phyloP scores from a whole-genome alignment of 1,140 invertebrate genomes.

The Eupristina koningsbergeri region DNA sequence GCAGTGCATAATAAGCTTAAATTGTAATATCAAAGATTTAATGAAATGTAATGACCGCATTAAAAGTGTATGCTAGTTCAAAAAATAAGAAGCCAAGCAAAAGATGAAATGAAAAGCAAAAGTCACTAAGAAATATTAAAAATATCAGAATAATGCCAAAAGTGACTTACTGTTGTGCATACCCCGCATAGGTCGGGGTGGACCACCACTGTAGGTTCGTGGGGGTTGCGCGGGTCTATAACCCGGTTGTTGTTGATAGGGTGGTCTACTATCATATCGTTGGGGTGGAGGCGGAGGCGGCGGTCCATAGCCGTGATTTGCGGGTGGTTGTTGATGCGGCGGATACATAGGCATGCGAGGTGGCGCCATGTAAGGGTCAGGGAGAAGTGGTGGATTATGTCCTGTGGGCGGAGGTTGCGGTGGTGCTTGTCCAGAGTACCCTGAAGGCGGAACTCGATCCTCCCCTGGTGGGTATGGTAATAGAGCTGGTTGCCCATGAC shows the following conservation, averaged over 20 bases:
- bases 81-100: too few relatives aligned
- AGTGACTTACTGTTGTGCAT: slow-evolving; percentile 61
- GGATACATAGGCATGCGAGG: slow-evolving; percentile 70
- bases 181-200: slow-evolving; percentile 68
- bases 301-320: slow-evolving; percentile 60
- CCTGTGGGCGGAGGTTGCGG: slow-evolving; percentile 58
- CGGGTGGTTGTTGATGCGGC: slow-evolving; percentile 63
- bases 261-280: slow-evolving; percentile 58
- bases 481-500: slow-evolving; percentile 62
- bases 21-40: too few relatives aligned
- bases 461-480: slow-evolving; percentile 71
- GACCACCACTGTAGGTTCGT: slow-evolving; percentile 66
- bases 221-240: slow-evolving; percentile 63
- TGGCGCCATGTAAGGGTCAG: slow-evolving; percentile 69
- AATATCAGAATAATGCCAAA: background rate
- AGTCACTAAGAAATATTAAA: too few relatives aligned
- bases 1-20: too few relatives aligned
- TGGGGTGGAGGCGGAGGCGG: slow-evolving; percentile 66
- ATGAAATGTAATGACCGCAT: too few relatives aligned
- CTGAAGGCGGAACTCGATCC: slow-evolving; percentile 65
- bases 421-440: slow-evolving; percentile 3
- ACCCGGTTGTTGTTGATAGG: slow-evolving; percentile 56
- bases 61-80: too few relatives aligned
- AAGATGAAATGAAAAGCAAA: too few relatives aligned
- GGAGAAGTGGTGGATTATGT: slow-evolving; percentile 64